These are phyloP conservation scores for Cyprinodon brontotheroides DNA, from an alignment of 2,113 vertebrate genomes.

Conservation along the genomic window DNA sequence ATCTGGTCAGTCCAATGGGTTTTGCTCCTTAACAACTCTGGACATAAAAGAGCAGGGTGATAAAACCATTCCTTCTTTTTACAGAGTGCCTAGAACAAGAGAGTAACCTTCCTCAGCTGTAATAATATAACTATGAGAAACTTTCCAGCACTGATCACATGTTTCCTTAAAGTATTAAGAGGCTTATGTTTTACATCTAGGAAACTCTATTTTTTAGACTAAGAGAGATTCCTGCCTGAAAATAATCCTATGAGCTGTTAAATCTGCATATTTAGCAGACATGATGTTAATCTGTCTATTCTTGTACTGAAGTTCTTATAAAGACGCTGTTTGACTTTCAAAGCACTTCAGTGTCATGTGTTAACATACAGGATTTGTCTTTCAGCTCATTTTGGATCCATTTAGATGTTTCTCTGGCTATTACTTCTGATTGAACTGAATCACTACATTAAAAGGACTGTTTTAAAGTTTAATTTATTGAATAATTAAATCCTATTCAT, in stretches of 20 bases:
- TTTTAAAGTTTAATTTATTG: too few species aligned
- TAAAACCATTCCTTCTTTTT: conserved; percentile 43
- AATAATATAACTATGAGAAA: conserved; percentile 46
- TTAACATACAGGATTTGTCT: background rate
- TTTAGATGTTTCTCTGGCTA: background rate
- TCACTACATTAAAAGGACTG: background rate
- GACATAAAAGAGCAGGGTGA: conserved; percentile 32
- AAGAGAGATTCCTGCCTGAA: background rate
- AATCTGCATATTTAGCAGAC: background rate
- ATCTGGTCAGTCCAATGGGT: background rate
- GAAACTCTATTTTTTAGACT: background rate
- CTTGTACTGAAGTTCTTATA: background rate
- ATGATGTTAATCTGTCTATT: background rate
- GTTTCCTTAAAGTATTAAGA: conserved; percentile 9
- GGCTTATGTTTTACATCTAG: conserved; percentile 1
- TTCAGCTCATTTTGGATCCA: background rate
- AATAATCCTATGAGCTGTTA: too few species aligned
- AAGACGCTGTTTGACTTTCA: background rate
- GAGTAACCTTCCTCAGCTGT: conserved; percentile 31
- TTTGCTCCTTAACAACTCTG: conserved; percentile 24
- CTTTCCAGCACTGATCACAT: conserved; percentile 20
- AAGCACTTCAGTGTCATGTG: background rate
- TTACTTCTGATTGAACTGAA: background rate
- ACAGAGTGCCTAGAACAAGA: conserved; percentile 37
- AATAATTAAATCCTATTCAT: too few species aligned